Evolutionary conservation across 2,113 vertebrate genomes (phyloP).

Genomic region (Amia ocellicauda): DNA sequence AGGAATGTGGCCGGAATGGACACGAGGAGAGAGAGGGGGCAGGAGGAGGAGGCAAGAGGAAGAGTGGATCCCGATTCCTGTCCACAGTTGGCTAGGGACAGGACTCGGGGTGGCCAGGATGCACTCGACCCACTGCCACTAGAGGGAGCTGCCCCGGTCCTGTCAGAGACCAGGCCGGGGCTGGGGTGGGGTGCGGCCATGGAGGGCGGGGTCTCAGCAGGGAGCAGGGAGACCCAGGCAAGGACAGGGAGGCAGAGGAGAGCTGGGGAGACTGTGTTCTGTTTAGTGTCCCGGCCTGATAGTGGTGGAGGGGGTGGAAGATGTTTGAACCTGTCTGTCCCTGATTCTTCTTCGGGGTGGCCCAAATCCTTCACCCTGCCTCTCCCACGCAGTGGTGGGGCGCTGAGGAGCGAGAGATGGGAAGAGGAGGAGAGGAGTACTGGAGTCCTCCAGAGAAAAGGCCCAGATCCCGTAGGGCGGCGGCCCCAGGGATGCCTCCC

Average conservation of each 20-base stretch:
- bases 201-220: too few relatives aligned
- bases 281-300: slow-evolving; percentile 60
- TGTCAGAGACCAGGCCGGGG: slow-evolving; percentile 41
- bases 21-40: slow-evolving; percentile 2
- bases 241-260: neutral
- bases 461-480: too few relatives aligned
- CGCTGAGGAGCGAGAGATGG: too few relatives aligned
- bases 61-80: slow-evolving; percentile 43
- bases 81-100: slow-evolving; percentile 39
- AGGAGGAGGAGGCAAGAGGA: slow-evolving; percentile 29
- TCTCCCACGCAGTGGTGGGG: too few relatives aligned
- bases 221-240: slow-evolving; percentile 14
- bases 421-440: too few relatives aligned
- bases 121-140: neutral
- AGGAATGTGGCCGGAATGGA: slow-evolving; percentile 20
- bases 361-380: too few relatives aligned
- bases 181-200: too few relatives aligned
- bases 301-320: slow-evolving; percentile 28
- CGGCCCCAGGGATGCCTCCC: too few relatives aligned
- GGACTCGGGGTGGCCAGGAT: slow-evolving; percentile 35
- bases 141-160: neutral
- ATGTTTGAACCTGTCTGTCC: too few relatives aligned
- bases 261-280: slow-evolving; percentile 54
- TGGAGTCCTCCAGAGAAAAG: too few relatives aligned
- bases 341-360: slow-evolving; percentile 30